Base-by-base conservation (phyloP, 2,797 vertebrate genomes). In the Sebastes trivittatus region DNA sequence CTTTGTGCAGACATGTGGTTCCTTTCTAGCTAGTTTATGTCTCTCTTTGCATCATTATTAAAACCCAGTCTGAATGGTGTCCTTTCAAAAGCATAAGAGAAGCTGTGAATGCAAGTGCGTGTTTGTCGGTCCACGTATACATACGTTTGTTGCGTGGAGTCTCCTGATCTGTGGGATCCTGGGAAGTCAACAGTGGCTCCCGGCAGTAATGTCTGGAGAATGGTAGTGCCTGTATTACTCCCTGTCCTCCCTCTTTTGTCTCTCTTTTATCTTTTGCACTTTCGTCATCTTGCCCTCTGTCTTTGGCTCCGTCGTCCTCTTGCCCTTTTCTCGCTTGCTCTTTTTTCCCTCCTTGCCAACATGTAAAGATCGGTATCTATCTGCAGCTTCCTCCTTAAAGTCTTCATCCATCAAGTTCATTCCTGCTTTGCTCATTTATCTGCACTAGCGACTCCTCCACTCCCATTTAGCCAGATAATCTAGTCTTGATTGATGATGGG, bases 401-500 rank as follows among this genome's bases (percentile, higher is more conserved):
- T 78, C 54, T 64, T 58, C 82, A 82, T 88, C 80, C 75, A 85
- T 91, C 86, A 81, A 46, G 49, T 83, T 81, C 71, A 56, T 77
- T 32, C 61, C 76, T 46, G 14, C 56, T 56, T 58, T 4, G 61
- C 60, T 84, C 80, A 74, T 91, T 81, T 66, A 74, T 90, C 89
- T 77, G 70, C 52, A 72, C 78, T 30, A 71, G 58, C 6, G 3
- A 70, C 69, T 78, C 78, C 76, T 80, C 77, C 63, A 3, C 56
- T 67, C 36, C 36, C 20, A 58, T 77, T 76, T 30, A 25, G 76
- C 63, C 63, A 62, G 80, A 83, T 86, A 62, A 80, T 77, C 34
- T 60, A 38, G 62, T 67, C 71, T 59, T 82, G 80, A 83, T 72
- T 77, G 82, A 89, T 82, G 88, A 55, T 3, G 55, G 46, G 38